Percentiles rank a stretch among this genome's conserved stretches.
Conservation (phyloP, 2,113 vertebrate genomes). For the Trematomus loennbergii region DNA sequence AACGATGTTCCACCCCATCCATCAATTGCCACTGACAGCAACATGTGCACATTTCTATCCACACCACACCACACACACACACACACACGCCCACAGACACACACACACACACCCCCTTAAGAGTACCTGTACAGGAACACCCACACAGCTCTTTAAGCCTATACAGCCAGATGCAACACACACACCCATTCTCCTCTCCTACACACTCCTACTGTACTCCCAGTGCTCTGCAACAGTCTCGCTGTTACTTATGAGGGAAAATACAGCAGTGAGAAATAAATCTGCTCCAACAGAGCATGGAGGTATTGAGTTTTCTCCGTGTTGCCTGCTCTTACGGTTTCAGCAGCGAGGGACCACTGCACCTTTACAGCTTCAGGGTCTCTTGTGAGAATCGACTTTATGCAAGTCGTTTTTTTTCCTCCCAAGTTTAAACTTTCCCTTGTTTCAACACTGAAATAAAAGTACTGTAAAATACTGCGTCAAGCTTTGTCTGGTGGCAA, state of each 20-base stretch:
- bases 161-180: conserved; percentile 15
- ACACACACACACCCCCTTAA: conserved; percentile 4
- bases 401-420: background rate
- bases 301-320: conserved; percentile 62
- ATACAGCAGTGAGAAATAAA: conserved; percentile 53
- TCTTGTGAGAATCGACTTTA: conserved; percentile 14
- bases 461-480: too few species aligned
- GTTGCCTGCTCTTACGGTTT: conserved; percentile 30
- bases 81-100: conserved; percentile 11
- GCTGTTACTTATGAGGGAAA: conserved; percentile 40
- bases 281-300: conserved; percentile 58
- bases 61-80: conserved; percentile 10
- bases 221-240: background rate
- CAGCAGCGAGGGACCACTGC: background rate
- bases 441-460: background rate
- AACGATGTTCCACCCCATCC: conserved; percentile 76
- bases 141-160: conserved; percentile 25
- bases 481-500: background rate
- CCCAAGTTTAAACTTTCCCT: background rate
- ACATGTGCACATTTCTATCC: conserved; percentile 69
- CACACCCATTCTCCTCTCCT: background rate
- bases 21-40: conserved; percentile 73
- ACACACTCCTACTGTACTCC: conserved; percentile 12
- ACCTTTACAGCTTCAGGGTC: conserved; percentile 22
- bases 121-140: conserved; percentile 52